These are phyloP conservation scores for Poicephalus meyeri DNA, from an alignment of 2,113 vertebrate genomes.

Conservation along the genomic window DNA sequence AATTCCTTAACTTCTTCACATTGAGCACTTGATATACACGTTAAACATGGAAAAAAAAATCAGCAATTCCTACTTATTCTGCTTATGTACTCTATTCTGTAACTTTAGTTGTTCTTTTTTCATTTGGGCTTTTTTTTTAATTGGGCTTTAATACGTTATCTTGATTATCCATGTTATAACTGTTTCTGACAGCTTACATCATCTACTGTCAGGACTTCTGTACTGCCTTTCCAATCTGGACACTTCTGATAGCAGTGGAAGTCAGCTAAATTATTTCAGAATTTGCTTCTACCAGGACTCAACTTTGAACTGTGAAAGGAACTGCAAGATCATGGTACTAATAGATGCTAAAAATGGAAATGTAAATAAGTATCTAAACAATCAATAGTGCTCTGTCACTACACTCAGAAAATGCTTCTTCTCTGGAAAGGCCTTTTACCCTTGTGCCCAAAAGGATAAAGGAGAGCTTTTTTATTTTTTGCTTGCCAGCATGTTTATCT, in stretches of 20 bases:
- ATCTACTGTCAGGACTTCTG: not conserved
- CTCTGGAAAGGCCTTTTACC: not conserved
- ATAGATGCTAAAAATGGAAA: not conserved
- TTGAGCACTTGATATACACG: not conserved
- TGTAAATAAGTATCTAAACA: not conserved
- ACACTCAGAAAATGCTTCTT: not conserved
- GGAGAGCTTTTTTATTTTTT: not conserved
- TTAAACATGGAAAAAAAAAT: not conserved
- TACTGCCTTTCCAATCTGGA: not conserved
- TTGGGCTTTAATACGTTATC: not conserved
- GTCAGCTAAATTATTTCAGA: not conserved
- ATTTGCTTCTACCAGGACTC: not conserved
- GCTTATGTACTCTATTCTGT: not conserved
- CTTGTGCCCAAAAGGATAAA: not conserved
- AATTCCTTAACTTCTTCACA: not conserved
- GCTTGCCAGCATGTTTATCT: not conserved
- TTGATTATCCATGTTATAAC: not conserved
- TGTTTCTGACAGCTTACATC: not conserved
- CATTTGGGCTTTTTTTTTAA: not conserved
- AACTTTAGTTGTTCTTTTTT: not conserved
- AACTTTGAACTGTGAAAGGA: not conserved
- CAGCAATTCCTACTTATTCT: not conserved
- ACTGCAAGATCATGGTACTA: not conserved
- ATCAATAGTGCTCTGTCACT: not conserved
- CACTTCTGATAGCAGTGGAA: not conserved